These are phyloP conservation scores for Micromys minutus DNA, from an alignment of 2,113 vertebrate species.

Conservation along the genomic window DNA sequence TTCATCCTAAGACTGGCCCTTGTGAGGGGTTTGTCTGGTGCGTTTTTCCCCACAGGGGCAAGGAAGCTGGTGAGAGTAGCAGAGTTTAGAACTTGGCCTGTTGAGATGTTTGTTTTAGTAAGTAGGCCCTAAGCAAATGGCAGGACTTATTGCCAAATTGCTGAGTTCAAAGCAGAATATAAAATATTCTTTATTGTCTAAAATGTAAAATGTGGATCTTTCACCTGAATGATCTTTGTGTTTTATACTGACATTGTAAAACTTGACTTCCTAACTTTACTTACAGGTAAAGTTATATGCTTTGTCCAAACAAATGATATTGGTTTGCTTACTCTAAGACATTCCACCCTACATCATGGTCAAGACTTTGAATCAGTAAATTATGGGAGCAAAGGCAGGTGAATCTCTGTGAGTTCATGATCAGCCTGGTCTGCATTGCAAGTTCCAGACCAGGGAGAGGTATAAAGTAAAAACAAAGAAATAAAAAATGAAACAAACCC, in stretches of 20 bases:
- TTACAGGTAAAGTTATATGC: neutral
- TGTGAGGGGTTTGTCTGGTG: neutral
- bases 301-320: slow-evolving; percentile 29
- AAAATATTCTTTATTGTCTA: slow-evolving; percentile 1
- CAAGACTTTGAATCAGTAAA: neutral
- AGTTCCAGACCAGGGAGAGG: neutral
- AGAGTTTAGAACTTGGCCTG: neutral
- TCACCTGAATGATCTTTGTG: neutral
- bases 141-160: neutral
- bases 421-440: neutral
- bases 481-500: neutral
- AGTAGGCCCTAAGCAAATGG: neutral
- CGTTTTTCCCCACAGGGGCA: neutral
- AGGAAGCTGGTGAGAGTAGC: neutral
- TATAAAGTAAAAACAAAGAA: neutral
- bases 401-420: neutral
- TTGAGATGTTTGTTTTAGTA: neutral
- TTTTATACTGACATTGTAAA: slow-evolving; percentile 1
- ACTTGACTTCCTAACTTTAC: slow-evolving; percentile 1
- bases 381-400: neutral
- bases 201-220: neutral
- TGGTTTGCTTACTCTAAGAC: neutral
- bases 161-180: neutral
- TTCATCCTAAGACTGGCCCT: neutral
- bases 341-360: neutral